phyloP scores from a whole-genome alignment of 2,888 invertebrate species.

The Parapristionchus giblindavisi region DNA sequence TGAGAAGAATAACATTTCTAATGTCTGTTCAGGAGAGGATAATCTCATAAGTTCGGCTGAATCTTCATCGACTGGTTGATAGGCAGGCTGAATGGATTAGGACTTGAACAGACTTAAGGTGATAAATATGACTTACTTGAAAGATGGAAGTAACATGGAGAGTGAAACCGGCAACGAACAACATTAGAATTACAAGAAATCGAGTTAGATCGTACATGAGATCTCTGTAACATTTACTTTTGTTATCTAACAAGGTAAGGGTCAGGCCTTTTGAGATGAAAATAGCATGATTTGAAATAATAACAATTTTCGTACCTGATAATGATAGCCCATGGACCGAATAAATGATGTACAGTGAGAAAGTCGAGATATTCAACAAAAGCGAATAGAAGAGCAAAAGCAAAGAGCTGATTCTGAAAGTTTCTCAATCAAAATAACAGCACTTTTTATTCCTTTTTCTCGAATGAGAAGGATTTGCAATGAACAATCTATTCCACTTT shows the following conservation, averaged over 20 bases:
- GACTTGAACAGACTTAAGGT: not conserved
- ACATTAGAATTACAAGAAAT: slow-evolving; percentile 93
- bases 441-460: not conserved
- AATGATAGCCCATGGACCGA: slow-evolving; percentile 99
- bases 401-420: slow-evolving; percentile 87
- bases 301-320: slow-evolving; percentile 77
- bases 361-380: slow-evolving; percentile 92
- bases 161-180: slow-evolving; percentile 98
- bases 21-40: slow-evolving; percentile 77
- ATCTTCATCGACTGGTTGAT: slow-evolving; percentile 68
- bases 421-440: not conserved
- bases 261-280: no score
- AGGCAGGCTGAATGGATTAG: slow-evolving; percentile 63
- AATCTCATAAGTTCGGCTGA: slow-evolving; percentile 67
- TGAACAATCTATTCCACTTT: not conserved
- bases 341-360: slow-evolving; percentile 96
- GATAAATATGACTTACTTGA: slow-evolving; percentile 77
- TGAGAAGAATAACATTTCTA: slow-evolving; percentile 90
- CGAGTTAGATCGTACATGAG: slow-evolving; percentile 73
- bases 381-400: slow-evolving; percentile 89
- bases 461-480: not conserved
- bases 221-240: slow-evolving; percentile 52
- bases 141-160: slow-evolving; percentile 88
- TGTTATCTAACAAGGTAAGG: not conserved
- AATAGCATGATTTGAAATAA: not conserved